Evolutionary conservation across 2,113 vertebrate genomes (phyloP), one percentile per base, ranked within the genome.

Genomic region (Gorsachius goisagi): DNA sequence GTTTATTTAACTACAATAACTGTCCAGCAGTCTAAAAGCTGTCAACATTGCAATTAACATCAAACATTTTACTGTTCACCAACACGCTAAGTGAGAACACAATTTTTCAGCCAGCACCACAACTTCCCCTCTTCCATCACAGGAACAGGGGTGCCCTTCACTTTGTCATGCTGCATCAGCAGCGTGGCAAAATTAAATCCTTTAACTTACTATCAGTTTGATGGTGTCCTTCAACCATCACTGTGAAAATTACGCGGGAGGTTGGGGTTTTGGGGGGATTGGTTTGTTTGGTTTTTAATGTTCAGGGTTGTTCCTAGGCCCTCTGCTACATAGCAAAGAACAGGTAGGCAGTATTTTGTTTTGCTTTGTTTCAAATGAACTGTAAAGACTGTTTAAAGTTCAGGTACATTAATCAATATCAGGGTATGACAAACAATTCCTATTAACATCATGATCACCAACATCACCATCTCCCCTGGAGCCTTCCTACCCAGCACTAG

Each of bases 201-300:
- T 58, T n/a, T 7, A 47, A 15, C 30, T 21, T 24, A 15, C 0
- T 0, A 33, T 8, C 12, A 2, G 35, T 44, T 21, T 28, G 21
- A 33, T 2, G 45, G n/a, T 1, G 9, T 22, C 58, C 74, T 77
- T 39, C 18, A 50, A 50, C 17, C 13, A 33, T 2, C n/a, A 12
- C 8, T 21, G n/a, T 9, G 11, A 67, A 67, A 79, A 62, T 11
- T 23, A 33, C 3, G 2, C 9, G 75, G 24, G 12, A 75, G 28
- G 11, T 4, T 15, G 49, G 0, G 17, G 19, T 1, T 50, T 35
- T 4, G 3, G 52, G 4, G 15, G 23, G 10, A 7, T 24, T 47
- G 9, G 12, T 22, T 26, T 9, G 1, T 3, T 53, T 50, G 9
- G 3, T 67, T 76, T 56, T 76, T 64, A 20, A 45, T 14, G 5